Base-by-base conservation (phyloP, 2,113 vertebrate genomes). In the Notothenia coriiceps region DNA sequence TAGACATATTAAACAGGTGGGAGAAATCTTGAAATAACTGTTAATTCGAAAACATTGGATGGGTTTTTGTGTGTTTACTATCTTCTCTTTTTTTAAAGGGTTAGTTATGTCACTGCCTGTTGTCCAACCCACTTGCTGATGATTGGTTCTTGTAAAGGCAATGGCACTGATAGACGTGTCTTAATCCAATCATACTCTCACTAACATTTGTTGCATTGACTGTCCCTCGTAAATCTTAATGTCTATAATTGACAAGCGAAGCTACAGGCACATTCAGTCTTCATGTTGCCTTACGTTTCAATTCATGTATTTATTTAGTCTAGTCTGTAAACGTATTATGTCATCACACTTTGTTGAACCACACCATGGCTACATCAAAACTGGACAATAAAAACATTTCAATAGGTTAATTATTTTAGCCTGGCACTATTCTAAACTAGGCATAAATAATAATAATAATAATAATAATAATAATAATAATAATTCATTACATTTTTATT, bases 111-210 rank as follows among this genome's bases (percentile, higher is more conserved):
- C 18, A 43, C n/a, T 1, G 11, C 10, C 2, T 14, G 18, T 3
- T 2, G 51, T 15, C 51, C 2, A 0, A 4, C 68, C 50, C 15
- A 17, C 60, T 62, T 61, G 8, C 15, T 17, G 35, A 43, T 76
- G 70, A 84, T 89, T 89, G 84, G 87, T 43, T 60, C n/a, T 57
- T 25, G 43, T 47, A 40, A 12, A 4, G 55, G 22, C 46, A 57
- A 9, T 3, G 4, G 10, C 17, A 33, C 14, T 79, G 83, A 57
- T 4, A 2, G 54, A 20, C 11, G 8, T 59, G 35, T 11, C 4
- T 15, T 12, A 4, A 33, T 62, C 79, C 75, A 79, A 86, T 51
- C 65, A 25, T 13, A 1, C 0, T 8, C 49, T 8, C 2, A 22
- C 6, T 5, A 7, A 35, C 2, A n/a, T 0, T 3, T 67, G 81